Conservation (phyloP, 2,113 vertebrate species). For the Gasterosteus nipponicus region DNA sequence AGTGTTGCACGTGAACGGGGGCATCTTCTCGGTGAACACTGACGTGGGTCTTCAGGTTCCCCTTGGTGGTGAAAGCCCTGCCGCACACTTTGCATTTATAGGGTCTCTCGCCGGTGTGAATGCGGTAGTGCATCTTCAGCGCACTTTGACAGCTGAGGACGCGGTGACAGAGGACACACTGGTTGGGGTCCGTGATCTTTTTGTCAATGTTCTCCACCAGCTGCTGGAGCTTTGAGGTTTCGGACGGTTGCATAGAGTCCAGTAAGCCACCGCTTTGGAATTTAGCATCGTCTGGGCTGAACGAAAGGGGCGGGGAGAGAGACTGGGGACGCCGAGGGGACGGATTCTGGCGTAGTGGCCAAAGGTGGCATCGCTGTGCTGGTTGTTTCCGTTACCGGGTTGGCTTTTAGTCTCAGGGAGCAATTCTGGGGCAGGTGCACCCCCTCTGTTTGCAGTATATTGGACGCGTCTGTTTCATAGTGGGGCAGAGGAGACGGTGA, state of each 20-base stretch:
- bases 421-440: slow-evolving; percentile 79
- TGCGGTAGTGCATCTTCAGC: slow-evolving; percentile 98
- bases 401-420: slow-evolving; percentile 68
- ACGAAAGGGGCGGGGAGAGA: slow-evolving; percentile 81
- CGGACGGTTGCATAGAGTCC: slow-evolving; percentile 95
- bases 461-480: slow-evolving; percentile 65
- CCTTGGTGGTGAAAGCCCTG: slow-evolving; percentile 97
- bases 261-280: slow-evolving; percentile 85
- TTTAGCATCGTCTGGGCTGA: slow-evolving; percentile 85
- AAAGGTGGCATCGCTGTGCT: slow-evolving; percentile 38
- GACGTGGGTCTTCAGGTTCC: slow-evolving; percentile 97
- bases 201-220: slow-evolving; percentile 98
- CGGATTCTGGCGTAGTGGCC: slow-evolving; percentile 71
- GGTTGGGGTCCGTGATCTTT: slow-evolving; percentile 94
- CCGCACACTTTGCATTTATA: slow-evolving; percentile 97
- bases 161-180: slow-evolving; percentile 93
- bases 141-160: slow-evolving; percentile 98
- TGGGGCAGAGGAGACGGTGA: slow-evolving; percentile 80
- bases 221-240: slow-evolving; percentile 98
- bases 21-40: slow-evolving; percentile 93
- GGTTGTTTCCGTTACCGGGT: slow-evolving; percentile 42
- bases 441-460: slow-evolving; percentile 83
- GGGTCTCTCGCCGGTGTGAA: slow-evolving; percentile 96
- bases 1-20: slow-evolving; percentile 93
- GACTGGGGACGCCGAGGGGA: slow-evolving; percentile 72